Conservation (phyloP, 2,113 vertebrate genomes). For the Lynx canadensis region DNA sequence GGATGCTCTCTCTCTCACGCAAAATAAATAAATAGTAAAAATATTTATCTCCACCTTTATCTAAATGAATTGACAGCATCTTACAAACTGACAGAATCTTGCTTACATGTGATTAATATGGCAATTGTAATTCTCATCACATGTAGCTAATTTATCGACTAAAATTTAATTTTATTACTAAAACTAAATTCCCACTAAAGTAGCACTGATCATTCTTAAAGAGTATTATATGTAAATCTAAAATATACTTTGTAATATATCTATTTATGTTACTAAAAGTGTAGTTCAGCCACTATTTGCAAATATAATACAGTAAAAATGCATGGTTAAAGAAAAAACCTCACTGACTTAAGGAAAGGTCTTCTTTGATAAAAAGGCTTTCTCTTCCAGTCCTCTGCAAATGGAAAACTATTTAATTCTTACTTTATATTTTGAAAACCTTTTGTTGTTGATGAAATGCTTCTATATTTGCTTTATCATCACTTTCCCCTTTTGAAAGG, state of each 20-base stretch:
- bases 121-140: conserved; percentile 16
- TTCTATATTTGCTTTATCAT: background rate
- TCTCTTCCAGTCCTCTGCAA: background rate
- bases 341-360: background rate
- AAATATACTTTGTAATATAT: conserved; percentile 23
- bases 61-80: conserved; percentile 39
- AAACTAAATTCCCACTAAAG: conserved; percentile 51
- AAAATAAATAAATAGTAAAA: too few relatives aligned
- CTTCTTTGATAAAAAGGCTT: background rate
- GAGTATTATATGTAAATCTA: conserved; percentile 29
- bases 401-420: background rate
- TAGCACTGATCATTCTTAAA: conserved; percentile 27
- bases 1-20: too few relatives aligned
- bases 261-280: background rate
- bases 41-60: background rate
- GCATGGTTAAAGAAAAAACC: background rate
- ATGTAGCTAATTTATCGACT: conserved; percentile 17
- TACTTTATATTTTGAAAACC: background rate
- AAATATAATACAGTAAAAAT: conserved; percentile 41
- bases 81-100: background rate
- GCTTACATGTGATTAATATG: conserved; percentile 21
- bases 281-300: background rate
- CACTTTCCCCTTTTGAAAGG: background rate
- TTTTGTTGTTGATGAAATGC: background rate
- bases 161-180: conserved; percentile 56